Evolutionary conservation across 2,797 vertebrate genomes (phyloP).

Genomic region (Lutjanus argentimaculatus): DNA sequence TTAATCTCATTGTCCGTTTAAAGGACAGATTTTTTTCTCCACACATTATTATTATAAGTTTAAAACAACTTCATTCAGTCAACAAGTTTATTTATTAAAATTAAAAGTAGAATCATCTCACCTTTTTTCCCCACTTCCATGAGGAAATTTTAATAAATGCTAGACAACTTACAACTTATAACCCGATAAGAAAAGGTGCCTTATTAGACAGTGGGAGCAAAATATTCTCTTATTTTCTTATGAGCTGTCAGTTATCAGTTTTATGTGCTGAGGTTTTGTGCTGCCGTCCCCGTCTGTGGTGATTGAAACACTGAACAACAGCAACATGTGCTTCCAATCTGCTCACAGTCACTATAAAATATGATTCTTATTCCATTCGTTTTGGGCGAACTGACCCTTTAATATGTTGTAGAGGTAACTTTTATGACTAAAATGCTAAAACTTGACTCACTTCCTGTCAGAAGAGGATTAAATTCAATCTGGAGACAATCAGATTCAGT

Average conservation of each 20-base stretch:
- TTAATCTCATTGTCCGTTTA: not conserved
- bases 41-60: not conserved
- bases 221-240: not conserved
- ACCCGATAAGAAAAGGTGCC: too few species aligned
- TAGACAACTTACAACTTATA: too few species aligned
- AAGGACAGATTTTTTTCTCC: not conserved
- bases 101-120: too few species aligned
- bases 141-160: too few species aligned
- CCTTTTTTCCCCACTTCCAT: not conserved
- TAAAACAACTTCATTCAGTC: not conserved
- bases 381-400: not conserved
- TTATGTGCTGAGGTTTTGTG: not conserved
- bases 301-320: not conserved
- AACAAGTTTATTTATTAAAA: not conserved
- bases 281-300: not conserved
- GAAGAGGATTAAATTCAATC: constrained; percentile 27
- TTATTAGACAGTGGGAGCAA: too few species aligned
- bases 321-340: constrained; percentile 14
- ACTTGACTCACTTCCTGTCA: constrained; percentile 31
- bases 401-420: not conserved
- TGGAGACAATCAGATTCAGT: constrained; percentile 32
- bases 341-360: not conserved
- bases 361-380: not conserved
- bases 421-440: constrained; percentile 7
- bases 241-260: not conserved